These are phyloP conservation scores for Crotalus horridus DNA, from an alignment of 2,113 vertebrate genomes.

Conservation along the genomic window DNA sequence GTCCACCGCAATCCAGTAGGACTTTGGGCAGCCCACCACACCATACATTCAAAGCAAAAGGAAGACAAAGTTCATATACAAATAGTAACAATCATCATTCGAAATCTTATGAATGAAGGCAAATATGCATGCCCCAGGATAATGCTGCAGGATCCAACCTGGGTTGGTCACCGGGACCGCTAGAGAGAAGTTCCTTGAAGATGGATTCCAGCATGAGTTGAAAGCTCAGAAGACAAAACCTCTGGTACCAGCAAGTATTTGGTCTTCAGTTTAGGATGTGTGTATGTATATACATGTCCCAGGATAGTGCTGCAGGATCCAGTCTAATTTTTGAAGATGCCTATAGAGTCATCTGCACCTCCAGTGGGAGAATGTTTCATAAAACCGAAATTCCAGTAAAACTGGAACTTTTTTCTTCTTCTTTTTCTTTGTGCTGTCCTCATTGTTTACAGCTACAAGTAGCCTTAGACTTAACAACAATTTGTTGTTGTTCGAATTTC, in stretches of 20 bases:
- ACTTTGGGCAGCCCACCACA: background rate
- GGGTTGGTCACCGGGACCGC: accelerated
- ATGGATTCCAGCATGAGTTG: background rate
- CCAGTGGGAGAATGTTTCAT: background rate
- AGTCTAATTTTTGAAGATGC: background rate
- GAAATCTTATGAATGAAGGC: background rate
- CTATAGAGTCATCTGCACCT: background rate
- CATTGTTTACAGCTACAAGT: background rate
- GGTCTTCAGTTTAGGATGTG: too few relatives aligned
- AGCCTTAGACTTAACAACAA: background rate
- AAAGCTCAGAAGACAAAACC: background rate
- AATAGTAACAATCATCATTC: background rate
- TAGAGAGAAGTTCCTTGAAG: background rate
- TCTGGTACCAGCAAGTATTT: background rate
- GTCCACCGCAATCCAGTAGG: background rate
- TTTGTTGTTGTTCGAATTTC: too few relatives aligned
- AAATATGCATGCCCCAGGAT: background rate
- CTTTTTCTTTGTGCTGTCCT: background rate
- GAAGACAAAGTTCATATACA: background rate
- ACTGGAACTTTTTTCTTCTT: background rate
- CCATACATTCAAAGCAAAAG: background rate
- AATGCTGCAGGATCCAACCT: background rate
- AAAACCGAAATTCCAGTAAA: background rate
- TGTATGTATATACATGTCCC: too few relatives aligned
- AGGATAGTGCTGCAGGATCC: too few relatives aligned